phyloP scores from a whole-genome alignment of 1,140 invertebrate genomes.

The Drosophila sturtevanti region DNA sequence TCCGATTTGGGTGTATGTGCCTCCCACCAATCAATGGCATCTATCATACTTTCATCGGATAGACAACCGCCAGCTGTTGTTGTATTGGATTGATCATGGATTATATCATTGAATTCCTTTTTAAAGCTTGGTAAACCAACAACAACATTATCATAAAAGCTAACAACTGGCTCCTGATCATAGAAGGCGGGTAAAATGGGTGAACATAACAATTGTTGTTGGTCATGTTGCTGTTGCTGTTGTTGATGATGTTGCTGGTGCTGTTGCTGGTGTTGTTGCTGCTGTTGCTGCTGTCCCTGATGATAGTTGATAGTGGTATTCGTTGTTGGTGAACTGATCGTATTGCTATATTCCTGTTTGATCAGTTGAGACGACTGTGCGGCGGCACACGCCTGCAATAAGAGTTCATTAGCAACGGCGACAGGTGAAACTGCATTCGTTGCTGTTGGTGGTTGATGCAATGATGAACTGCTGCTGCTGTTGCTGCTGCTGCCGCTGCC shows the following conservation, averaged over 20 bases:
- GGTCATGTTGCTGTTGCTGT: slow-evolving; percentile 30
- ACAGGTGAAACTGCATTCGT: slow-evolving; percentile 67
- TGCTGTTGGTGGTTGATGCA: slow-evolving; percentile 50
- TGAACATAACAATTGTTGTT: slow-evolving; percentile 47
- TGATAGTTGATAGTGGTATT: neutral
- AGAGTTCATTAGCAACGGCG: slow-evolving; percentile 60
- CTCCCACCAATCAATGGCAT: slow-evolving; percentile 84
- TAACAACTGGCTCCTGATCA: slow-evolving; percentile 55
- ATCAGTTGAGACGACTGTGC: slow-evolving; percentile 61
- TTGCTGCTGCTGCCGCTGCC: slow-evolving; percentile 30
- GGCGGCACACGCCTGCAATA: slow-evolving; percentile 77
- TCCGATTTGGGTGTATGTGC: slow-evolving; percentile 82
- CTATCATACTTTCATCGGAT: slow-evolving; percentile 82
- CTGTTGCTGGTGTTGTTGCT: slow-evolving; percentile 30
- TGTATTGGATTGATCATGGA: slow-evolving; percentile 65
- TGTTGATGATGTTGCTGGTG: slow-evolving; percentile 23
- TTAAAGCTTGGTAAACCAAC: slow-evolving; percentile 68
- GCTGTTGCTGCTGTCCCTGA: slow-evolving; percentile 40
- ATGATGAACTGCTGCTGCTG: slow-evolving; percentile 47
- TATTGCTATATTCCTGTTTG: slow-evolving; percentile 67
- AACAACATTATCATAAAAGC: slow-evolving; percentile 72
- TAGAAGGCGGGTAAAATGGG: slow-evolving; percentile 65
- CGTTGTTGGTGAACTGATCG: no score
- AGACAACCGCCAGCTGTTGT: slow-evolving; percentile 51
- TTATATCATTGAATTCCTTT: slow-evolving; percentile 77